phyloP scores from a whole-genome alignment of 2,113 vertebrate genomes.

The Urocynchramus pylzowi region DNA sequence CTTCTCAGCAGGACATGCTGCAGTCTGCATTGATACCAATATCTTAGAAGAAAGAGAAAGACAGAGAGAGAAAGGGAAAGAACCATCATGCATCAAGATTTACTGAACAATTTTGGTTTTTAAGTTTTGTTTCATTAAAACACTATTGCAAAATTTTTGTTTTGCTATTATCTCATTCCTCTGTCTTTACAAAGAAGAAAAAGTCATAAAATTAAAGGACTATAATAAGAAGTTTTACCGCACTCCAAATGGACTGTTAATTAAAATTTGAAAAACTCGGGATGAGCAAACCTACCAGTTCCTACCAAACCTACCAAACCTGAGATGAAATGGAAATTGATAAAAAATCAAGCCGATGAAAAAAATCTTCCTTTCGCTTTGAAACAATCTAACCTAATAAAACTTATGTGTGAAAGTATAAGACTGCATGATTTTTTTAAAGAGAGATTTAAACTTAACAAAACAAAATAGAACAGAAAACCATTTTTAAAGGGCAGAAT shows the following conservation, averaged over 20 bases:
- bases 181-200: background rate
- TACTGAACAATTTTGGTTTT: background rate
- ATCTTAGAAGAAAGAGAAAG: background rate
- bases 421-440: slow-evolving; percentile 71
- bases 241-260: slow-evolving; percentile 41
- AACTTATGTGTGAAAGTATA: slow-evolving; percentile 73
- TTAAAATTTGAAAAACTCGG: slow-evolving; percentile 55
- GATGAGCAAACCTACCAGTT: slow-evolving; percentile 29
- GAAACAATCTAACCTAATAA: slow-evolving; percentile 63
- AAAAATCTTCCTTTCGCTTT: slow-evolving; percentile 60
- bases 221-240: slow-evolving; percentile 26
- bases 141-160: background rate
- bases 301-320: too few relatives aligned
- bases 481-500: background rate
- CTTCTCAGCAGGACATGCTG: background rate
- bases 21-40: background rate
- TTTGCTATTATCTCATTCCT: background rate
- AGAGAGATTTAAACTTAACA: slow-evolving; percentile 23
- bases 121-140: background rate
- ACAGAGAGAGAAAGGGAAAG: background rate
- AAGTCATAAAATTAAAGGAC: background rate
- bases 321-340: slow-evolving; percentile 39
- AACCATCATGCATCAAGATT: fast-evolving
- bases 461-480: slow-evolving; percentile 66
- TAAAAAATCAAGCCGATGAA: slow-evolving; percentile 18